phyloP scores from a whole-genome alignment of 2,888 invertebrate species.

The Rambutsinella grinnellia region DNA sequence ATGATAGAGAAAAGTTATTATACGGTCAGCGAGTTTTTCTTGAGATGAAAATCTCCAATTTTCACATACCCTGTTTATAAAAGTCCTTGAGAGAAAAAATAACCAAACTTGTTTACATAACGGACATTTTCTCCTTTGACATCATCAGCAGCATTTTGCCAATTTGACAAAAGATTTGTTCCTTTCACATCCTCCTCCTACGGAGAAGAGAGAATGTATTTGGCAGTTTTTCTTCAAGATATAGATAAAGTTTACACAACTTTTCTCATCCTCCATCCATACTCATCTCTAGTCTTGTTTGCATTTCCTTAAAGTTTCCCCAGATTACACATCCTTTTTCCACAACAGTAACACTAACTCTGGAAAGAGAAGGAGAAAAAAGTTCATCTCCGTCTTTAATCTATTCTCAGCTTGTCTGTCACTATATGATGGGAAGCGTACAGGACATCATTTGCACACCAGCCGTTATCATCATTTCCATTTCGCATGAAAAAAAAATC shows the following conservation, averaged over 20 bases:
- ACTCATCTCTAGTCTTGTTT: not conserved
- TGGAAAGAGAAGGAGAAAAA: no score
- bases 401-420: not conserved
- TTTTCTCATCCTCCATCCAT: not conserved
- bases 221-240: not conserved
- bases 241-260: not conserved
- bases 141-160: no score
- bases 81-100: no score
- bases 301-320: not conserved
- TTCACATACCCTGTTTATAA: no score
- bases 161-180: no score
- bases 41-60: no score
- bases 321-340: not conserved
- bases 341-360: not conserved
- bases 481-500: not conserved
- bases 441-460: not conserved
- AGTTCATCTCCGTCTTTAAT: not conserved
- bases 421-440: not conserved
- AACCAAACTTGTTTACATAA: no score
- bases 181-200: no score
- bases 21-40: no score
- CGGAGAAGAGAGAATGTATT: not conserved
- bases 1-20: no score
- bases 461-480: not conserved
- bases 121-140: no score